Evolutionary conservation across 2,888 invertebrate genomes (phyloP).

Genomic region (Protophormia terraenovae): DNA sequence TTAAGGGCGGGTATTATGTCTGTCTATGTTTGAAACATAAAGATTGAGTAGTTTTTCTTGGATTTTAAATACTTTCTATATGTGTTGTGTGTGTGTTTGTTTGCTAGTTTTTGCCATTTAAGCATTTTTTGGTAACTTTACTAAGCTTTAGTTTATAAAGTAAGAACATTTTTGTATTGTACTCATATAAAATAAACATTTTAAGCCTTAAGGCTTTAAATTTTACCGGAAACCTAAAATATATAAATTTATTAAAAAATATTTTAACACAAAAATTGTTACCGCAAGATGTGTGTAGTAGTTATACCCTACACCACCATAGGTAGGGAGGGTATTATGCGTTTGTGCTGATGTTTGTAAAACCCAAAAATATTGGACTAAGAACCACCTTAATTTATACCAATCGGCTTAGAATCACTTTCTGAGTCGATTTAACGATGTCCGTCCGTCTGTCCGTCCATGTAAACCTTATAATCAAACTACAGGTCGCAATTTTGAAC

Average conservation of each 20-base stretch:
- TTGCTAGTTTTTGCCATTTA: background rate
- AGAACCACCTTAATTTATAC: too few species aligned
- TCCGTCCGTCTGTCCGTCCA: too few species aligned
- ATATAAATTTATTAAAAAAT: conserved; percentile 50
- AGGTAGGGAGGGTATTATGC: too few species aligned
- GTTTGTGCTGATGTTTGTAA: too few species aligned
- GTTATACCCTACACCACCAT: background rate
- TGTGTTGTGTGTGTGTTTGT: background rate
- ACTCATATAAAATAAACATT: conserved; percentile 8
- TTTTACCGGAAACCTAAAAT: conserved; percentile 42
- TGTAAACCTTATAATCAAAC: too few species aligned
- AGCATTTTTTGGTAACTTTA: conserved; percentile 25
- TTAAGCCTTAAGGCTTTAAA: conserved; percentile 3
- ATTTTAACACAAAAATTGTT: conserved; percentile 5
- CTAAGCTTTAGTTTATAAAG: background rate
- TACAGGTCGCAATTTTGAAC: too few species aligned
- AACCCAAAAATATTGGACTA: too few species aligned
- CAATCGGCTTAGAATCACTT: too few species aligned
- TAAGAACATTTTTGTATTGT: background rate
- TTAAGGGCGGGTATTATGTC: conserved; percentile 42
- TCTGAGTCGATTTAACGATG: too few species aligned
- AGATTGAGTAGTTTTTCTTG: conserved; percentile 19
- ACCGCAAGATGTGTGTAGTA: conserved; percentile 30
- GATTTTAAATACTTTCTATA: background rate
- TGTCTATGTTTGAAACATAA: background rate